Evolutionary conservation across 2,888 invertebrate species (phyloP), one percentile per base, ranked within the genome.

Genomic region (Acanthopleura granulata): DNA sequence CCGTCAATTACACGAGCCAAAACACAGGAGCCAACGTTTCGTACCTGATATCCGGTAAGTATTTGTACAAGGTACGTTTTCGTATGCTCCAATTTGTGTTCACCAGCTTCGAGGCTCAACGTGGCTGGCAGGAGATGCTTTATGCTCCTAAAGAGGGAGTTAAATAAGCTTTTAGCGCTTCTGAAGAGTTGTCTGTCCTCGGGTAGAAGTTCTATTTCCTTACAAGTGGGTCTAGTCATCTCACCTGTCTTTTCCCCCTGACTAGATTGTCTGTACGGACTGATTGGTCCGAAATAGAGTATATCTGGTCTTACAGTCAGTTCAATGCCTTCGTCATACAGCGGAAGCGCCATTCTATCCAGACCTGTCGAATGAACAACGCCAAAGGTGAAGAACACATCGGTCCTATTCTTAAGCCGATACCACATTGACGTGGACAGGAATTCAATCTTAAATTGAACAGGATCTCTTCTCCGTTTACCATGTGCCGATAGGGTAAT

Each of bases 371-470:
- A 66, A 66, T 27, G 29, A 27, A 27, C 29, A 16, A 66, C 66
- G 1, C 66, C 66, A 66, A 22, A 27, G 3, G 66, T 66, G 25
- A 66, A 66, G 14, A 27, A 27, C 22, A 66, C 66, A 27, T 66
- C 66, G 25, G 66, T 16, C 6, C 66, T 22, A 66, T 66, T 27
- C 16, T 27, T 22, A 1, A 66, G 66, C 29, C 25, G 66, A 27
- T 27, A 27, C 66, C 66, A 66, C 6, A 6, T 6, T 27, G 66
- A 27, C 22, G 66, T 66, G 66, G 66, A 66, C 66, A 66, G 25
- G 25, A 66, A 66, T 15, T 27, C 29, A 6, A 66, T 22, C 6
- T 27, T 22, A 25, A 12, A 27, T 12, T 57, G 18, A 22, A 57
- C 3, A 6, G 3, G 57, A 12, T 57, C 22, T 57, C 22, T 12